Evolutionary conservation across 2,113 vertebrate genomes (phyloP).

Genomic region (Percina caprodes): DNA sequence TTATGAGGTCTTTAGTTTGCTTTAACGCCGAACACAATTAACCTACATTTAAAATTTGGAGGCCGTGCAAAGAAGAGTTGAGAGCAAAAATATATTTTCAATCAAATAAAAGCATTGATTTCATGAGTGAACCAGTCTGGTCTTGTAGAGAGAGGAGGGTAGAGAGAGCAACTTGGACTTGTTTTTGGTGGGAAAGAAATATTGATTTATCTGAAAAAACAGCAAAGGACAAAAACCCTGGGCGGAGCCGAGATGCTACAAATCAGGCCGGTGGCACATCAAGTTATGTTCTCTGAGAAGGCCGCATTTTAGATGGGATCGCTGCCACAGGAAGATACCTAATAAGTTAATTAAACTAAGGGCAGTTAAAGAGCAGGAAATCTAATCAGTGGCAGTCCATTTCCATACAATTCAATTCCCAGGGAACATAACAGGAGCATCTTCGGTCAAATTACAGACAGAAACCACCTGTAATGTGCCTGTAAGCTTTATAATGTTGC

Average conservation of each 20-base stretch:
- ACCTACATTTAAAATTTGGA: constrained; percentile 75
- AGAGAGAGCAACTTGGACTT: constrained; percentile 21
- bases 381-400: constrained; percentile 37
- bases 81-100: constrained; percentile 45
- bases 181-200: constrained; percentile 19
- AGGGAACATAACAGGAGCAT: constrained; percentile 38
- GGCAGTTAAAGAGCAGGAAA: constrained; percentile 60
- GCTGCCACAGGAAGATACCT: constrained; percentile 56
- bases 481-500: constrained; percentile 5
- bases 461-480: constrained; percentile 23
- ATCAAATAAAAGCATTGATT: constrained; percentile 57
- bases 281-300: constrained; percentile 18
- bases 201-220: constrained; percentile 43
- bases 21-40: constrained; percentile 78
- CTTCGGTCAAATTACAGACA: constrained; percentile 23
- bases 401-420: constrained; percentile 49
- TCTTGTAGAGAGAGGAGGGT: constrained; percentile 20
- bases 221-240: constrained; percentile 25
- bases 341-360: constrained; percentile 51
- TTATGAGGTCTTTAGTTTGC: constrained; percentile 87
- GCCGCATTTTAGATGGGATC: constrained; percentile 11
- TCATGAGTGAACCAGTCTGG: constrained; percentile 17
- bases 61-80: constrained; percentile 62
- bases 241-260: constrained; percentile 18
- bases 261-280: constrained; percentile 22